These are phyloP conservation scores for Cygnus buccinator DNA, from an alignment of 2,113 vertebrate genomes.

Conservation along the genomic window DNA sequence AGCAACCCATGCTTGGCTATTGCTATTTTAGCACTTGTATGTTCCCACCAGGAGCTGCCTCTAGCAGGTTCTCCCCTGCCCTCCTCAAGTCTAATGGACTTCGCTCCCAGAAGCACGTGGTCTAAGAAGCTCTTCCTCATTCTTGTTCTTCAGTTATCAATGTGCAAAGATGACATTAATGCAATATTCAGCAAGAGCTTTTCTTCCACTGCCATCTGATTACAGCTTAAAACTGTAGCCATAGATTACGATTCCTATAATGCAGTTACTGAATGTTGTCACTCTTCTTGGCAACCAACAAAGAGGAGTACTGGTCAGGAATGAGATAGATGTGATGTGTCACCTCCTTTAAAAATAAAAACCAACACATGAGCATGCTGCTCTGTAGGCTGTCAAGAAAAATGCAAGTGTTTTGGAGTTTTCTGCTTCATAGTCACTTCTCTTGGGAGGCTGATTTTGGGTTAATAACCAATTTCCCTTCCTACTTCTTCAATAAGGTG, in stretches of 20 bases:
- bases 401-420: not conserved
- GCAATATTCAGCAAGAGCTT: not conserved
- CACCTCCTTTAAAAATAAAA: not conserved
- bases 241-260: not conserved
- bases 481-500: slow-evolving; percentile 64
- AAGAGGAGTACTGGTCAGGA: not conserved
- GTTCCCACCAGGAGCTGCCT: not conserved
- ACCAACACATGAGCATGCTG: fast-evolving
- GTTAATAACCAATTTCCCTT: slow-evolving; percentile 57
- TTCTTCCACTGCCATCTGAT: not conserved
- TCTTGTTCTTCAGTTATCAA: not conserved
- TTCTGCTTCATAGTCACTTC: slow-evolving; percentile 1
- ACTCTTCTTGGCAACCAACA: not conserved
- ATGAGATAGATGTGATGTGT: not conserved
- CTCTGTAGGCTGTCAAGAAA: not conserved
- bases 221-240: not conserved
- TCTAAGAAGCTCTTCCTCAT: not conserved
- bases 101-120: not conserved
- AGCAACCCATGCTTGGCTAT: not conserved
- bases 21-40: not conserved
- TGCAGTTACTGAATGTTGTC: not conserved
- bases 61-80: not conserved
- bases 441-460: not conserved
- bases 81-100: not conserved
- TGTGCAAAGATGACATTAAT: not conserved